Evolutionary conservation across 2,888 invertebrate species (phyloP), one percentile per base, ranked within the genome.

Genomic region (Ormia ochracea): DNA sequence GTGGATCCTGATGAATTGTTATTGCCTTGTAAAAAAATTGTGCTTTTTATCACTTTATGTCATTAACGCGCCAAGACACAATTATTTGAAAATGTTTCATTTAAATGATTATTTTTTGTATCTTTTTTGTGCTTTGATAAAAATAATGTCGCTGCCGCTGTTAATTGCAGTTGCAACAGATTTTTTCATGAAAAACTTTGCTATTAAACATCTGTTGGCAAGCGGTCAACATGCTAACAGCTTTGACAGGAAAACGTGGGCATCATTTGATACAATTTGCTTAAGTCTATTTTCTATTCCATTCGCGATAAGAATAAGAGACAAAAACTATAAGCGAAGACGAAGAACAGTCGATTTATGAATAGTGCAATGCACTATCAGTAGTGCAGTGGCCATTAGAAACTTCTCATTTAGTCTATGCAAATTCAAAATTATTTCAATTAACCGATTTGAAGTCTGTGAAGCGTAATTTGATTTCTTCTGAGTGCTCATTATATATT

Each of bases 161-260:
- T 12, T 41, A 17, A 12, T 33, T 36, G 50, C 9, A 43, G 58
- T 41, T 58, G 58, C 31, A 41, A 14, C 4, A 63, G 23, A 12
- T 70, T 52, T 65, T 63, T 63, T 69, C 17, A 61, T 45, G 48
- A 69, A 76, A 74, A 76, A 65, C 56, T 70, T 77, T 73, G 66
- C 23, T 61, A 72, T 66, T 50, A 61, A 76, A 70, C 66, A 72
- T 76, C 76, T 80, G 79, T 54, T 76, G 80, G 63, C 80, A 77
- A 80, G 73, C 43, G 80, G 76, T 68, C 76, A 80, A 76, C 65
- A 66, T 70, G 69, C 45, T 58, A 73, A 69, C 50, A 73, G 21
- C 66, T 59, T 65, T 66, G 76, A 61, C 80, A 76, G 80, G 61
- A 80, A 80, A 72, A 77, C 77, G 80, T 80, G 80, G 77, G 77